A percentile compares a stretch with the other conserved stretches of the same genome.
Conservation (phyloP, 2,797 vertebrate genomes). For the Anas acuta region DNA sequence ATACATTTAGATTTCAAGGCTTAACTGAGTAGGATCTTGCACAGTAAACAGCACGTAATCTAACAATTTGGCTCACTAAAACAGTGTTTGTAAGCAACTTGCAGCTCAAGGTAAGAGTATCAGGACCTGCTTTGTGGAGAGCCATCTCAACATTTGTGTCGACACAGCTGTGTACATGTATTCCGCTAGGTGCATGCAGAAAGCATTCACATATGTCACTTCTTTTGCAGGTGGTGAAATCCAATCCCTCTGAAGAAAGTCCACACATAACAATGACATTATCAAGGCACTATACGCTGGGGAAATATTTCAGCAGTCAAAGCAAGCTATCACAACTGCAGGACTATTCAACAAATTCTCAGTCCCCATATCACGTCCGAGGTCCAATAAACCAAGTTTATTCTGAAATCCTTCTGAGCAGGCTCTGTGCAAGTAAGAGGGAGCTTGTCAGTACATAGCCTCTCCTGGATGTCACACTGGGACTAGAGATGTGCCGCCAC, state of each 20-base stretch:
- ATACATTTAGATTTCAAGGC: neutral
- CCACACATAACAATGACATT: constrained; percentile 76
- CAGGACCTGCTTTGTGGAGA: neutral
- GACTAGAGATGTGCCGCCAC: neutral
- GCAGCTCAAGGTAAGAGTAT: neutral
- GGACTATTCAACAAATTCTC: constrained; percentile 71
- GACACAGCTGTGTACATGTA: neutral
- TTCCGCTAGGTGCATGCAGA: constrained; percentile 7
- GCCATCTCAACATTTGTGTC: neutral
- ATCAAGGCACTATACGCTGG: constrained; percentile 71
- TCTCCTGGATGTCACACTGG: neutral
- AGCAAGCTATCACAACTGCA: constrained; percentile 66
- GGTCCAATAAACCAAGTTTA: constrained; percentile 94
- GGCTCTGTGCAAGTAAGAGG: constrained; percentile 81
- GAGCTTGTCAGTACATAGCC: constrained; percentile 43
- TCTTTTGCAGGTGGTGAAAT: constrained; percentile 88
- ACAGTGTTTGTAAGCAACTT: neutral
- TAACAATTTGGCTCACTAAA: neutral
- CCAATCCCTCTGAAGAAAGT: constrained; percentile 72
- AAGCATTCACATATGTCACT: constrained; percentile 45
- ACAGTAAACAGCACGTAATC: neutral
- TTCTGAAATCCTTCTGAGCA: constrained; percentile 95
- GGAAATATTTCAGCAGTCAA: constrained; percentile 72
- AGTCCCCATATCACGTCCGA: constrained; percentile 87
- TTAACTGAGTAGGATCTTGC: neutral